These are phyloP conservation scores for Lucifuga dentata DNA, from an alignment of 2,113 vertebrate genomes.

Conservation along the genomic window DNA sequence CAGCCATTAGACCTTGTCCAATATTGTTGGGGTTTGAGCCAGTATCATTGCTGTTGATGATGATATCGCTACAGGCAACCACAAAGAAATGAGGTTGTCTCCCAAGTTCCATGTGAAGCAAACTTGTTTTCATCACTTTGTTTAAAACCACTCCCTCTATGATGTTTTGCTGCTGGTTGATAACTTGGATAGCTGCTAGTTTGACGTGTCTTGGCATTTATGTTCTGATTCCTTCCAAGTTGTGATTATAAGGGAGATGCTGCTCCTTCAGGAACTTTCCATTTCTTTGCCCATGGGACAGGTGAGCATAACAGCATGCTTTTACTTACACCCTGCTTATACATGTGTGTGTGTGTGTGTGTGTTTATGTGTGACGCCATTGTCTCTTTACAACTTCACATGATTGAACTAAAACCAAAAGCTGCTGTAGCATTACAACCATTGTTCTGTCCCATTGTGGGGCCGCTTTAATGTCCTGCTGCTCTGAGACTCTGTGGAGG, in stretches of 20 bases:
- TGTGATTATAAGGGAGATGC: conserved; percentile 22
- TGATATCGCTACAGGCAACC: conserved; percentile 32
- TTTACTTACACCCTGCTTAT: conserved; percentile 32
- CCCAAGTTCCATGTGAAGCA: conserved; percentile 11
- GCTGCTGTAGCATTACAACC: conserved; percentile 10
- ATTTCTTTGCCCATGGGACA: conserved; percentile 24
- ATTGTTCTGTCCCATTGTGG: conserved; percentile 21
- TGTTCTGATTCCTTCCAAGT: no score
- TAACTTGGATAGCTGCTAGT: conserved; percentile 27
- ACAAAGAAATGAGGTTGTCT: conserved; percentile 21
- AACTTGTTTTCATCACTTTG: conserved; percentile 31
- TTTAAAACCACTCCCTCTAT: conserved; percentile 18
- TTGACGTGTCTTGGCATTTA: not conserved
- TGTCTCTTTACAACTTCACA: conserved; percentile 35
- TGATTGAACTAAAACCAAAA: conserved; percentile 30
- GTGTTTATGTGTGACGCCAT: conserved; percentile 19
- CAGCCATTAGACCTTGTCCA: not conserved
- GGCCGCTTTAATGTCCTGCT: conserved; percentile 53
- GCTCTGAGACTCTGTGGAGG: conserved; percentile 36
- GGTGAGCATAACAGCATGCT: conserved; percentile 35
- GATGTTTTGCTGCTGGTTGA: conserved; percentile 11
- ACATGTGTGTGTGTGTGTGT: conserved; percentile 10
- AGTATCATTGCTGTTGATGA: conserved; percentile 31
- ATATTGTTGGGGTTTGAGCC: conserved; percentile 12
- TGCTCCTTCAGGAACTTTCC: conserved; percentile 27